Conservation (phyloP, 2,113 vertebrate genomes). For the Heliornis fulica region DNA sequence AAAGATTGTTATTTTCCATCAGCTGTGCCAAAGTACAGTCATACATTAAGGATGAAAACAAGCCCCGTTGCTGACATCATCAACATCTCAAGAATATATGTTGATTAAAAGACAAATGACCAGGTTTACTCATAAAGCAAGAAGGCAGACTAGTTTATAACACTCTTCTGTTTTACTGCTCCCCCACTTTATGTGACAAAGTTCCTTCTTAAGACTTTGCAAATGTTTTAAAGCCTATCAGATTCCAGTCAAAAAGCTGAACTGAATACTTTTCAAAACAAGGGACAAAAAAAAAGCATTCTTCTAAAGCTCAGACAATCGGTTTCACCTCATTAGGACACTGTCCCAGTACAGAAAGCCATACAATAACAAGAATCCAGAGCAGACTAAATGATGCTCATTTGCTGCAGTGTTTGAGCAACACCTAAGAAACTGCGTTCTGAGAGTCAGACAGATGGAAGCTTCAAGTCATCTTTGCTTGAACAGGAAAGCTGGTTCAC, state of each 20-base stretch:
- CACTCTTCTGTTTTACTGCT: background rate
- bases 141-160: background rate
- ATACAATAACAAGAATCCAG: background rate
- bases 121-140: background rate
- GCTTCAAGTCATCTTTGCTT: background rate
- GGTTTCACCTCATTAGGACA: background rate
- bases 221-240: background rate
- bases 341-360: background rate
- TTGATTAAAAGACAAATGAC: background rate
- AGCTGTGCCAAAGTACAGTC: background rate
- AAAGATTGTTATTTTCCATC: background rate
- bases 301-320: background rate
- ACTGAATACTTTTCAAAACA: background rate
- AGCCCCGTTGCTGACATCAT: background rate
- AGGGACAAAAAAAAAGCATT: background rate
- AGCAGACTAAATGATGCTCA: background rate
- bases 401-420: background rate
- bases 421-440: background rate
- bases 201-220: background rate
- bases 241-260: background rate
- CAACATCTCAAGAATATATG: background rate
- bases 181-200: background rate
- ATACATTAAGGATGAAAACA: background rate
- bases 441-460: background rate
- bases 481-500: background rate